Evolutionary conservation across 2,888 invertebrate genomes (phyloP), one percentile per base, ranked within the genome.

Genomic region (Nemapogon koenigi): DNA sequence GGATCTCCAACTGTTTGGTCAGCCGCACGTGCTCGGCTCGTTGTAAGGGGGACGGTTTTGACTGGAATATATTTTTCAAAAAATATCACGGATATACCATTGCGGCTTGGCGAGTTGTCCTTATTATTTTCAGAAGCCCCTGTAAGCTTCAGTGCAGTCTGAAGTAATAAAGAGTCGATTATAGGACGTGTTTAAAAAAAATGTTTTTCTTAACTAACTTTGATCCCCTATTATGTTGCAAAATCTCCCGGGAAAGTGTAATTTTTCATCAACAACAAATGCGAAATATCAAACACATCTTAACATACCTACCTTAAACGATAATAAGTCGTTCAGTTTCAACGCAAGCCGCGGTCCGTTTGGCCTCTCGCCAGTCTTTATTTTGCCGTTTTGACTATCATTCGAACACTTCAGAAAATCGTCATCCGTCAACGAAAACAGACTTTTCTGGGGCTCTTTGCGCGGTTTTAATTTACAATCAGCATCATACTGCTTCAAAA

Each of bases 1-100:
- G 81, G 47, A 84, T 68, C 70, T 91, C 91, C 42, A 90, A 70
- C 53, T 86, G 83, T 53, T 87, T 87, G n/a, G 82, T 83, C 22
- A 87, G 67, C 48, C 79, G 76, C 26, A 82, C 55, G 51, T 88
- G 83, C 54, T 87, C 84, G 36, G 83, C 78, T 52, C 83, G 79
- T 63, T 87, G 86, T 43, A 82, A 80, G 38, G 82, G 83, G 7
- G 85, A 86, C 1, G 85, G 83, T 62, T 83, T 85, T 44, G 78
- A 62, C 83, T 83, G 60, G 3, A 56, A 64, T n/a, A n/a, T n/a
- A n/a, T n/a, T n/a, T n/a, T n/a, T n/a, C n/a, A n/a, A n/a, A n/a
- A n/a, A n/a, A n/a, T n/a, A n/a, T n/a, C n/a, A n/a, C n/a, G n/a
- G n/a, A n/a, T n/a, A n/a, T n/a, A n/a, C n/a, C n/a, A n/a, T n/a